Evolutionary conservation across 1,140 invertebrate genomes (phyloP).

Genomic region (Teleogryllus occipitalis): DNA sequence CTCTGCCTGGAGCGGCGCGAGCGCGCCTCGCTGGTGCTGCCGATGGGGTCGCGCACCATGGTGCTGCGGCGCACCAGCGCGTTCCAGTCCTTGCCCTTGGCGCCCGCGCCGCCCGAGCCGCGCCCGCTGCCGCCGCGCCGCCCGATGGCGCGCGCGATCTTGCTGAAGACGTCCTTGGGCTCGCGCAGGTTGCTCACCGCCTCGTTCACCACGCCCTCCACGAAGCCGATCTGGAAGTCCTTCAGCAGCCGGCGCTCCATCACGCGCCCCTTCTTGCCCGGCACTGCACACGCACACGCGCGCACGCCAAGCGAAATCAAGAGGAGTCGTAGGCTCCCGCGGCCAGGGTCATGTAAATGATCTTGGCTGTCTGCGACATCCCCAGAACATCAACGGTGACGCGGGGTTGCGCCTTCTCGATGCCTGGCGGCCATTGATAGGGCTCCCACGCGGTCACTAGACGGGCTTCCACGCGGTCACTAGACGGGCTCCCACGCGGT

Average conservation of each 20-base stretch:
- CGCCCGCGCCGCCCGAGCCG: conserved; percentile 24
- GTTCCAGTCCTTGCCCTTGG: conserved; percentile 76
- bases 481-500: no score
- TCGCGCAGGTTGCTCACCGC: conserved; percentile 53
- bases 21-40: conserved; percentile 55
- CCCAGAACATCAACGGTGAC: no score
- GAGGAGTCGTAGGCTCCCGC: no score
- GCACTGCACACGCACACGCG: conserved; percentile 40
- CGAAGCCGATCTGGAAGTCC: conserved; percentile 81
- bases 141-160: conserved; percentile 68
- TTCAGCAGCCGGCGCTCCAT: conserved; percentile 79
- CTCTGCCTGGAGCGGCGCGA: conserved; percentile 56
- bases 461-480: no score
- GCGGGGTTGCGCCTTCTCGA: no score
- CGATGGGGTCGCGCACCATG: conserved; percentile 62
- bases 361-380: no score
- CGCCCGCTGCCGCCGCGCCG: conserved; percentile 28
- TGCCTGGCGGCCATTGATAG: no score
- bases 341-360: no score
- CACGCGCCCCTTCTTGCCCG: conserved; percentile 73
- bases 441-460: no score
- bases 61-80: conserved; percentile 64
- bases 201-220: conserved; percentile 70
- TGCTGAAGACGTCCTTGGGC: conserved; percentile 69
- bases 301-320: no score